Base-by-base conservation (phyloP, 1,140 invertebrate genomes). In the Acromyrmex echinatior region DNA sequence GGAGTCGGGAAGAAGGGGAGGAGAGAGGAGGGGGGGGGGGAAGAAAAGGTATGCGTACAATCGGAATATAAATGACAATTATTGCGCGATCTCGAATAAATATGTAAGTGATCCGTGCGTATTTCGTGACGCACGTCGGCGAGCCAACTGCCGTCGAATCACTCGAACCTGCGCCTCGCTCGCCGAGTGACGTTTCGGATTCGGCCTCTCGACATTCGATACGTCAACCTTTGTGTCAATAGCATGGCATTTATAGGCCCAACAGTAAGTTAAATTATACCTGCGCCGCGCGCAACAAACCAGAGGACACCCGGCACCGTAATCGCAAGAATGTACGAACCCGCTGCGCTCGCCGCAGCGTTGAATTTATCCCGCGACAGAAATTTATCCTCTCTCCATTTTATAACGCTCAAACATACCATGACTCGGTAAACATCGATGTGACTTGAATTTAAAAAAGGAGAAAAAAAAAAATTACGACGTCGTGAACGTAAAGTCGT, bases 51-150 rank as follows among this genome's bases (percentile, higher is more conserved):
- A 31, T 1, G 39, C 39, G 0, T 62, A 82, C 12, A 74, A 25
- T 25, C 31, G 85, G 85, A 92, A 92, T 92, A 89, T 85, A 91
- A 90, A 91, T 78, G 63, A 84, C 65, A 73, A 87, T 91, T 90
- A 87, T 90, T 87, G 79, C 90, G 88, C 87, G 86, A 89, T 87
- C 66, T 25, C 66, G 35, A 21, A 14, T 63, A 53, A 71, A 65
- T 66, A 21, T 25, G 56, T 35, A 35, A 35, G 31, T 63, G 21
- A 81, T 81, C 51, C 63, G 49, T 56, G 51, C 74, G 45, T 58
- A 70, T 63, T 45, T 35, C 51, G 56, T 25, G n/a, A 58, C n/a
- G 51, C 25, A 39, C 65, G n/a, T 53, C 56, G 74, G 77, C 51
- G n/a, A 7, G 12, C 60, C 1, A 18, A 63, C 28, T 21, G 16